Evolutionary conservation across 2,797 vertebrate species (phyloP), one percentile per base, ranked within the genome.

Genomic region (Sebastolobus alascanus): DNA sequence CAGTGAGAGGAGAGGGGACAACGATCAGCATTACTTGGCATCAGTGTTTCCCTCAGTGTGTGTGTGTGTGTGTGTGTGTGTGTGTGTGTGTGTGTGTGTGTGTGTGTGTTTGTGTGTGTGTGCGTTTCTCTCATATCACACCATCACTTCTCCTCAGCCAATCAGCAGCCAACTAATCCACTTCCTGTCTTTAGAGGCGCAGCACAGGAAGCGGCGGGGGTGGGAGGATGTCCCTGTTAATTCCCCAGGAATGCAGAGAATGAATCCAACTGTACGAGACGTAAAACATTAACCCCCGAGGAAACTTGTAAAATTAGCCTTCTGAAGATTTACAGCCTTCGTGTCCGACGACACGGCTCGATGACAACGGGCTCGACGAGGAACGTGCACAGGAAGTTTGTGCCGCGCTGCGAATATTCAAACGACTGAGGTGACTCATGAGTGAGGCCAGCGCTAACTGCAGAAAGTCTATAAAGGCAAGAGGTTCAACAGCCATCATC

Each of bases 141-240:
- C 86, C 77, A 88, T 83, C 80, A n/a, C 58, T 55, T 66, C 68
- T 70, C 25, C 68, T 50, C 84, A 43, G 87, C 92, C 91, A 92
- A 89, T 93, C 91, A 79, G 86, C 72, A 70, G 77, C 60, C 70
- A 68, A 43, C 55, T 27, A 73, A 76, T 82, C 59, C 85, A 89
- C 89, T 94, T 93, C 90, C 92, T 88, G 91, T 80, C 89, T 89
- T 91, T 69, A 90, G 88, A 90, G 90, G 86, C 60, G 4, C 82
- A 77, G 74, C 79, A 83, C 87, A 93, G 89, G 93, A 94, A 94
- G 1, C 59, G 0, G 84, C 31, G 84, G 72, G 86, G 89, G 92
- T 2, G 87, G 87, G 88, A 91, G 90, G 89, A 91, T 85, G 91
- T 93, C 79, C 84, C 84, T 55, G 89, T 89, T 89, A 82, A 92